phyloP scores from a whole-genome alignment of 2,797 vertebrate species.

The Falco biarmicus region DNA sequence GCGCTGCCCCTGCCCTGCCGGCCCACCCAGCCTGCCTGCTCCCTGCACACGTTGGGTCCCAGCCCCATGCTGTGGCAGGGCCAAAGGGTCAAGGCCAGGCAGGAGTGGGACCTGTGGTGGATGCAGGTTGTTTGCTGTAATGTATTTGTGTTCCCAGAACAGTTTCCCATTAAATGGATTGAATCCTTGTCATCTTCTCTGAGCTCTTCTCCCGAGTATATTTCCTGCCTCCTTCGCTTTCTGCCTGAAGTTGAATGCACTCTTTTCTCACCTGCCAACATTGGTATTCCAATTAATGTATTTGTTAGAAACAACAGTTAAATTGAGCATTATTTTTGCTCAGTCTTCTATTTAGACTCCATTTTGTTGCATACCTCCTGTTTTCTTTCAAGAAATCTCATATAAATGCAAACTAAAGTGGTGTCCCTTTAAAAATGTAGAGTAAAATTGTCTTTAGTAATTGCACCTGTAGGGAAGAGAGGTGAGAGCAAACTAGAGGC shows the following conservation, averaged over 20 bases:
- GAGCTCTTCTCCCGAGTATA: neutral
- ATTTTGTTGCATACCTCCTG: neutral
- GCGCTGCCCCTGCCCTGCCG: neutral
- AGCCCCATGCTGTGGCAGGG: neutral
- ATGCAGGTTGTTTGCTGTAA: neutral
- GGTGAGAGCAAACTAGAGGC: neutral
- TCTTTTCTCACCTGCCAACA: neutral
- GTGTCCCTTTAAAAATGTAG: slow-evolving; percentile 16
- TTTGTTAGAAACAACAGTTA: neutral
- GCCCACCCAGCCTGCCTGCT: accelerated
- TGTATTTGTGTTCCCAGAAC: neutral
- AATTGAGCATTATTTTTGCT: neutral
- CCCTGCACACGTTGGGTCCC: accelerated
- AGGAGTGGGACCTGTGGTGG: neutral
- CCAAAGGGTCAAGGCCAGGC: neutral
- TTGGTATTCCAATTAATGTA: neutral
- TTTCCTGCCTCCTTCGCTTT: neutral
- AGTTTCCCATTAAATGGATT: neutral
- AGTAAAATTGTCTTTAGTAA: neutral
- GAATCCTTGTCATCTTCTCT: neutral
- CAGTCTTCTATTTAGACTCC: neutral
- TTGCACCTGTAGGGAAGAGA: slow-evolving; percentile 33
- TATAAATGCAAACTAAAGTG: neutral
- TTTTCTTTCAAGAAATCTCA: neutral
- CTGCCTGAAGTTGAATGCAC: neutral